Conservation (phyloP, 2,797 vertebrate genomes). For the Hemibagrus guttatus region DNA sequence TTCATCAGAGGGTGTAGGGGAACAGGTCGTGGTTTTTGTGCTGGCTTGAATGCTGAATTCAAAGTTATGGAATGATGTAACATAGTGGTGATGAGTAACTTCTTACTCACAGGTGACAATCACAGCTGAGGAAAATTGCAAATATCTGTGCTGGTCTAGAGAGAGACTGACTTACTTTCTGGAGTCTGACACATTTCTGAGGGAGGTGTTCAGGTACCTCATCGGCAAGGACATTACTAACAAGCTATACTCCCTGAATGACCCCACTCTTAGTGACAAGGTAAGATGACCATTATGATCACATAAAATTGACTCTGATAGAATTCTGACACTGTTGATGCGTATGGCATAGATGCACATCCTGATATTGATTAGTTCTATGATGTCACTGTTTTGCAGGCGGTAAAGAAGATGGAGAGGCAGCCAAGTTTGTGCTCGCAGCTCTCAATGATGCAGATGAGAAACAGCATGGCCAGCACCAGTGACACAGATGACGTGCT, state of each 20-base stretch:
- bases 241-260: conserved; percentile 96
- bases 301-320: background rate
- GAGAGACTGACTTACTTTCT: conserved; percentile 94
- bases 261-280: conserved; percentile 95
- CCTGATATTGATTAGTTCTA: conserved; percentile 14
- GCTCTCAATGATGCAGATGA: conserved; percentile 96
- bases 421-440: conserved; percentile 94
- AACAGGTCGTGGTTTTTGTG: background rate
- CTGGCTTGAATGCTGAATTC: background rate
- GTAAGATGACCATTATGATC: conserved; percentile 67
- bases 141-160: conserved; percentile 93
- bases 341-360: background rate
- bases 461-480: conserved; percentile 94
- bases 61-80: background rate
- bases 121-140: conserved; percentile 91
- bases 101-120: conserved; percentile 83
- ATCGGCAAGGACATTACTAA: conserved; percentile 99
- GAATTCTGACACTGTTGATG: background rate
- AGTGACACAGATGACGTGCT: conserved; percentile 92
- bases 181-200: conserved; percentile 92
- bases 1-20: background rate
- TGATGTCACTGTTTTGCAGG: conserved; percentile 67
- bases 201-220: conserved; percentile 94
- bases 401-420: conserved; percentile 87
- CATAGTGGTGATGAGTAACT: background rate